Base-by-base conservation (phyloP, 2,888 invertebrate genomes). In the Rugalucina vietnamica region DNA sequence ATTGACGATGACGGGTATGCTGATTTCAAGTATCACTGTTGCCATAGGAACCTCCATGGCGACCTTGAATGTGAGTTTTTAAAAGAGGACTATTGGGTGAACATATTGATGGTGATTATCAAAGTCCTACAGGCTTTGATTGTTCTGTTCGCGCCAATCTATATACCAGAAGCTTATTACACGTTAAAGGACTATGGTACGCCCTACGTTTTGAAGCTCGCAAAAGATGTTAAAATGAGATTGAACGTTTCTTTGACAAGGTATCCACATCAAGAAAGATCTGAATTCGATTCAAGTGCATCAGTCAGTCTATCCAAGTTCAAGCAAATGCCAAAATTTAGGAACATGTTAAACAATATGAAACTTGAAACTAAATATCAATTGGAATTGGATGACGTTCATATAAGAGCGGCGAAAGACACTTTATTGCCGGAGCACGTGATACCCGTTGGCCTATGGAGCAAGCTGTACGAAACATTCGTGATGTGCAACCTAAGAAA, bases 401-500 rank as follows among this genome's bases (percentile, higher is more conserved):
- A 88, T 24, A 81, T 93, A n/a, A 84, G 87, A 4, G 88, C 91
- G 3, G 90, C 90, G 43, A 49, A 78, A 5, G 87, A 88, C 21
- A 78, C 91, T 10, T 81, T 93, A 32, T 43, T 93, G 73, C 78
- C 88, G 5, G 87, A 87, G 69, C 86, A 87, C 32, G 72, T 79
- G 34, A 91, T 90, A 0, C 92, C 92, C 2, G 91, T 92, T 24
- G 91, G 91, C 5, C 43, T 92, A 14, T 76, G 88, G 0, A 82
- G 81, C 43, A 80, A 90, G 24, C n/a, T 93, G 2, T 91, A 90
- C 79, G 90, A 91, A 49, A 88, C 91, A 34, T 76, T 93, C 8
- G 74, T 93, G 37, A 89, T 89, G 4, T 94, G 94, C 81, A 91
- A 92, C 73, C 88, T 94, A 8, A 82, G 92, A 14, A 86, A 91